phyloP scores from a whole-genome alignment of 2,797 vertebrate genomes.

The Pseudochirops corinnae region DNA sequence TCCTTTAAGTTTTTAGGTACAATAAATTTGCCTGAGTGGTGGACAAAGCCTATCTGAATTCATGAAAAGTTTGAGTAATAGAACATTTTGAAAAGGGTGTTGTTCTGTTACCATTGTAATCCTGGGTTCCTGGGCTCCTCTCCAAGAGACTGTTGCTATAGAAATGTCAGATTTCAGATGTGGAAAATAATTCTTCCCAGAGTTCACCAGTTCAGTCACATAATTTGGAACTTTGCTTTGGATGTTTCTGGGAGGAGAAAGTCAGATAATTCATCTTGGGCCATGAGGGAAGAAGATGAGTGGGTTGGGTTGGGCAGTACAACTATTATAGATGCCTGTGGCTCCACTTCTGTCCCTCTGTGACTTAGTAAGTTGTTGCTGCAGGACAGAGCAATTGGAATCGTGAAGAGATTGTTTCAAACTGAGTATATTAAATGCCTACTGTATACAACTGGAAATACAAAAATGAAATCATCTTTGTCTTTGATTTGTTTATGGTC shows the following conservation, averaged over 20 bases:
- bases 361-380: neutral
- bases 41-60: neutral
- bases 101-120: neutral
- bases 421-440: neutral
- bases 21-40: constrained; percentile 8
- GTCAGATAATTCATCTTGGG: neutral
- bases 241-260: neutral
- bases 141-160: neutral
- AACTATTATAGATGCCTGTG: neutral
- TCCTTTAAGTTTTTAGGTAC: constrained; percentile 16
- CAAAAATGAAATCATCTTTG: neutral
- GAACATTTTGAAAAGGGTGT: neutral
- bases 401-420: neutral
- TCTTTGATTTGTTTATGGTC: neutral
- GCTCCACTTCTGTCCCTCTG: neutral
- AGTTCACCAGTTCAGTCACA: neutral
- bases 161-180: neutral
- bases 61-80: constrained; percentile 5
- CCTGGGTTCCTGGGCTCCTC: neutral
- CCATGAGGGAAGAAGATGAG: neutral
- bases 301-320: neutral
- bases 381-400: neutral
- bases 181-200: neutral
- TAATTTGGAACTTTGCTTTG: neutral
- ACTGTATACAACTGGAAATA: neutral